A percentile compares a stretch with the other conserved stretches of the same genome.
phyloP scores from a whole-genome alignment of 2,797 vertebrate species.

The Bovichtus diacanthus region DNA sequence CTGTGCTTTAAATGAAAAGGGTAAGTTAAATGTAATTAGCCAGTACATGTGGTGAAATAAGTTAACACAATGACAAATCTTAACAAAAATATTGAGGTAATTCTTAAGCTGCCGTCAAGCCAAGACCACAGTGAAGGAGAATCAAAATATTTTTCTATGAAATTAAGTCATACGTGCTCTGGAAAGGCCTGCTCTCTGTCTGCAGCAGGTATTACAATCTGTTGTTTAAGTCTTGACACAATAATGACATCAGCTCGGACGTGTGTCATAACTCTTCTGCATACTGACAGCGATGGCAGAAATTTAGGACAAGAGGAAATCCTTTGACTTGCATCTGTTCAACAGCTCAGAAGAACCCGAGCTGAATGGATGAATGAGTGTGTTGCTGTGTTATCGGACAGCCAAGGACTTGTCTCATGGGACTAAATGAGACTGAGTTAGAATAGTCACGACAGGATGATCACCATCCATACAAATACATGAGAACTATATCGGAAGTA shows the following conservation, averaged over 20 bases:
- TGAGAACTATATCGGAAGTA: constrained; percentile 1
- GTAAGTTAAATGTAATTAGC: constrained; percentile 19
- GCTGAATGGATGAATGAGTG: constrained; percentile 37
- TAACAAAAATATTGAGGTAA: constrained; percentile 20
- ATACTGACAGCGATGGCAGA: constrained; percentile 61
- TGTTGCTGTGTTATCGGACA: constrained; percentile 41
- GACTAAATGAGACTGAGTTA: constrained; percentile 1
- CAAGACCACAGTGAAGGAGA: constrained; percentile 19
- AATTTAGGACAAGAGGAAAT: constrained; percentile 69
- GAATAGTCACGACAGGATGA: constrained; percentile 19
- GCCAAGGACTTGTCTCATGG: constrained; percentile 20
- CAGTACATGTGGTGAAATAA: constrained; percentile 31
- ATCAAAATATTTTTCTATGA: constrained; percentile 51
- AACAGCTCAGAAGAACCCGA: constrained; percentile 55
- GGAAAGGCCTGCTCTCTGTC: constrained; percentile 38
- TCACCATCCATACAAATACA: constrained; percentile 22
- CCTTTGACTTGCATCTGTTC: constrained; percentile 68
- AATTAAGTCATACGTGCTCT: constrained; percentile 45
- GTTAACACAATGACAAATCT: constrained; percentile 15
- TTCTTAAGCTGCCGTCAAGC: constrained; percentile 9
- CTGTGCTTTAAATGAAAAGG: constrained; percentile 9
- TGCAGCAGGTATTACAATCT: constrained; percentile 63
- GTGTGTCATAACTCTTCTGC: constrained; percentile 52
- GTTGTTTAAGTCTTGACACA: constrained; percentile 47
- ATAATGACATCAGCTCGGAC: constrained; percentile 59